Evolutionary conservation across 2,888 invertebrate species (phyloP).

Genomic region (Drosophila histrio): DNA sequence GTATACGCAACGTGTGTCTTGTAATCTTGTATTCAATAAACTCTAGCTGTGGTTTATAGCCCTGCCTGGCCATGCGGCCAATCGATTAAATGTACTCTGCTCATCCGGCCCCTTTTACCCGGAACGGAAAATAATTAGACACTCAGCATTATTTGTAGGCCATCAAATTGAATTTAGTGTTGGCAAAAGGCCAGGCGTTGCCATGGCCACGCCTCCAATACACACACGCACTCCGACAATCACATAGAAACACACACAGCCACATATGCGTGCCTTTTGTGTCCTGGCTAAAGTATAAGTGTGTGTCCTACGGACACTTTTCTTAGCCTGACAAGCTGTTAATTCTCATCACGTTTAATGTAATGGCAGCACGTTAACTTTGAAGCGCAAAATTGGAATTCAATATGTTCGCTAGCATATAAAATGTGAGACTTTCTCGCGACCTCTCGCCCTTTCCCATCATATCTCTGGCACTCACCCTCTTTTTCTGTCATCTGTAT

Average conservation of each 20-base stretch:
- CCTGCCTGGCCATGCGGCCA: slow-evolving; percentile 3
- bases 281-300: slow-evolving; percentile 10
- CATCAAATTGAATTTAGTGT: slow-evolving; percentile 78
- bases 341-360: slow-evolving; percentile 79
- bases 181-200: slow-evolving; percentile 50
- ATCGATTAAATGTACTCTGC: slow-evolving; percentile 28
- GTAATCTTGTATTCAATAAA: slow-evolving; percentile 44
- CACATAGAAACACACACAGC: slow-evolving; percentile 10
- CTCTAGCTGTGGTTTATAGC: slow-evolving; percentile 38
- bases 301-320: slow-evolving; percentile 32
- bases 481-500: not conserved
- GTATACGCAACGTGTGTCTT: slow-evolving; percentile 54
- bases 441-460: not conserved
- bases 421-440: slow-evolving; percentile 52
- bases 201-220: slow-evolving; percentile 55
- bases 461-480: not conserved
- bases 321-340: slow-evolving; percentile 62
- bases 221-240: not conserved
- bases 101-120: slow-evolving; percentile 2
- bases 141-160: slow-evolving; percentile 77
- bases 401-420: slow-evolving; percentile 74
- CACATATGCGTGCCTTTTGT: slow-evolving; percentile 32
- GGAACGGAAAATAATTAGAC: slow-evolving; percentile 73
- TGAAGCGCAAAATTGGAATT: slow-evolving; percentile 76
- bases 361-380: slow-evolving; percentile 78